A percentile compares a stretch with the other conserved stretches of the same genome.
phyloP scores from a whole-genome alignment of 2,888 invertebrate genomes.

The Doris montereyensis region DNA sequence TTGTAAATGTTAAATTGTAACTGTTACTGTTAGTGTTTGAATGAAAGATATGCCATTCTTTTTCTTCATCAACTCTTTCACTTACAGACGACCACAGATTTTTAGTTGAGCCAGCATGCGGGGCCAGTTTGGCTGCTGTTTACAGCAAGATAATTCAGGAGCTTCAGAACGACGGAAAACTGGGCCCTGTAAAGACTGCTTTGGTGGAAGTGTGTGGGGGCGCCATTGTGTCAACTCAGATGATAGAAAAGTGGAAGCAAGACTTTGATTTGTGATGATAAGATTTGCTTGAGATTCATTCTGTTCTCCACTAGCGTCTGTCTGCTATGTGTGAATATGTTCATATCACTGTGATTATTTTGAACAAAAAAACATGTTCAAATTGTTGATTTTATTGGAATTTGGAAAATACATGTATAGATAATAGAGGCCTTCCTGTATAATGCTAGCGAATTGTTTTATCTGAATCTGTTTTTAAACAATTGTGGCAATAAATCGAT shows the following conservation, averaged over 20 bases:
- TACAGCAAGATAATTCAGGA: conserved; percentile 70
- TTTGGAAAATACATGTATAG: no score
- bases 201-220: conserved; percentile 76
- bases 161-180: conserved; percentile 62
- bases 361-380: no score
- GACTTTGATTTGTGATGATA: conserved; percentile 61
- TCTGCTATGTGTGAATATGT: no score
- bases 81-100: conserved; percentile 74
- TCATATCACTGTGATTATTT: no score
- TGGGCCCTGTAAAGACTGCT: conserved; percentile 62
- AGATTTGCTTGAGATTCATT: not conserved
- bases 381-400: no score
- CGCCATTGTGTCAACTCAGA: conserved; percentile 77
- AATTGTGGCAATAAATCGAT: no score
- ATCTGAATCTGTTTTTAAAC: no score
- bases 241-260: conserved; percentile 75
- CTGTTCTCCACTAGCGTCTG: no score
- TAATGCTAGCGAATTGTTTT: no score
- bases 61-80: not conserved
- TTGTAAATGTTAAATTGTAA: no score
- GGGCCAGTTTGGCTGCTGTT: conserved; percentile 74
- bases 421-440: no score
- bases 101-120: conserved; percentile 75
- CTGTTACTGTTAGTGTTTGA: no score
- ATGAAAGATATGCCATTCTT: not conserved